Percentiles rank a stretch among this genome's conserved stretches.
Evolutionary conservation across 2,113 vertebrate species (phyloP).

Genomic region (Equus quagga): DNA sequence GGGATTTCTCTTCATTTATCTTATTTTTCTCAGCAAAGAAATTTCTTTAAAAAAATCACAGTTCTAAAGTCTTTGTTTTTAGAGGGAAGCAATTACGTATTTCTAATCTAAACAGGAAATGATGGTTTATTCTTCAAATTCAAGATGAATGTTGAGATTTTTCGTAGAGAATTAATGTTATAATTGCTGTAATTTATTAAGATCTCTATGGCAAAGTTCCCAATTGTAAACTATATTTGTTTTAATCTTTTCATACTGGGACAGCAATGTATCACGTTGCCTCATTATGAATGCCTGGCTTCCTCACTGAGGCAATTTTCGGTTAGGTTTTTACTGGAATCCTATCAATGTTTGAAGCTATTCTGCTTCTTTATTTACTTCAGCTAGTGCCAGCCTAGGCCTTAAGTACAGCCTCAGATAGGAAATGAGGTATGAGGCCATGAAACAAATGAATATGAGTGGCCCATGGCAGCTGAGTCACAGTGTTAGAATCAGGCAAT

Average conservation of each 20-base stretch:
- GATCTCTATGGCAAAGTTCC: background rate
- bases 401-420: background rate
- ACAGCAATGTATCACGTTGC: background rate
- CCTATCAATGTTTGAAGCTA: background rate
- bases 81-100: background rate
- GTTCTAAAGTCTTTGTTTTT: constrained; percentile 1
- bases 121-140: background rate
- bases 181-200: background rate
- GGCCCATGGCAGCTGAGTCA: background rate
- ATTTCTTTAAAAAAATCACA: background rate
- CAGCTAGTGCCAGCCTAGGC: background rate
- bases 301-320: background rate
- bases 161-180: background rate
- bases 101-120: constrained; percentile 2
- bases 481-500: background rate
- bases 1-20: background rate
- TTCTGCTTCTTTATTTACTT: background rate
- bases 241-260: background rate
- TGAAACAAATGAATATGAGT: background rate
- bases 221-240: constrained; percentile 3
- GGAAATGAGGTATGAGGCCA: background rate
- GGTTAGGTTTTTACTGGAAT: background rate
- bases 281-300: background rate
- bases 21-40: constrained; percentile 24
- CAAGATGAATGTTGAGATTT: constrained; percentile 9